phyloP scores from a whole-genome alignment of 2,113 vertebrate species.

The Nestor notabilis region DNA sequence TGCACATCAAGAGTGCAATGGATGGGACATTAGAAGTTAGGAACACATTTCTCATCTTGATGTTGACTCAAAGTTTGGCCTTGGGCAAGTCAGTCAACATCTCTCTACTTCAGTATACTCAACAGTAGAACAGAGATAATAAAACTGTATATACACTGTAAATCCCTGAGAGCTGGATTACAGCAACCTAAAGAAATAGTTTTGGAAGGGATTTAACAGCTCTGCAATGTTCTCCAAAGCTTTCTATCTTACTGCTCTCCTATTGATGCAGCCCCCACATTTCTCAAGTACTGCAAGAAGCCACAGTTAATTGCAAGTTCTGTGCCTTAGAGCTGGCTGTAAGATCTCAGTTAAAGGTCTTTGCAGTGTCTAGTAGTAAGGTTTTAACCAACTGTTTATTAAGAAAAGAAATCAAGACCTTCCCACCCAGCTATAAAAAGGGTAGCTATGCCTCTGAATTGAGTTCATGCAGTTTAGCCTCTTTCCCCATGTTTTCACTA shows the following conservation, averaged over 20 bases:
- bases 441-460: not conserved
- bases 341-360: not conserved
- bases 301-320: not conserved
- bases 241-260: not conserved
- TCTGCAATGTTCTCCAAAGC: not conserved
- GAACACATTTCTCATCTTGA: not conserved
- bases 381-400: not conserved
- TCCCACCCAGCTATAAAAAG: not conserved
- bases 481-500: not conserved
- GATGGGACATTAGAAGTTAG: not conserved
- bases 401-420: not conserved
- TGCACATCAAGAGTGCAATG: not conserved
- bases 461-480: not conserved
- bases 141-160: not conserved
- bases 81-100: not conserved
- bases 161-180: not conserved
- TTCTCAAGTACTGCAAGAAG: not conserved
- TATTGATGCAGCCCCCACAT: not conserved
- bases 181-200: not conserved
- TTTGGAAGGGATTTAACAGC: not conserved
- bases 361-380: not conserved
- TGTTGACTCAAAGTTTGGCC: not conserved
- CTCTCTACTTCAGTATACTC: not conserved
- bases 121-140: not conserved
- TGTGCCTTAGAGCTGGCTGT: not conserved